These are phyloP conservation scores for Drosophila mettleri DNA, from an alignment of 2,888 invertebrate genomes.

Conservation along the genomic window DNA sequence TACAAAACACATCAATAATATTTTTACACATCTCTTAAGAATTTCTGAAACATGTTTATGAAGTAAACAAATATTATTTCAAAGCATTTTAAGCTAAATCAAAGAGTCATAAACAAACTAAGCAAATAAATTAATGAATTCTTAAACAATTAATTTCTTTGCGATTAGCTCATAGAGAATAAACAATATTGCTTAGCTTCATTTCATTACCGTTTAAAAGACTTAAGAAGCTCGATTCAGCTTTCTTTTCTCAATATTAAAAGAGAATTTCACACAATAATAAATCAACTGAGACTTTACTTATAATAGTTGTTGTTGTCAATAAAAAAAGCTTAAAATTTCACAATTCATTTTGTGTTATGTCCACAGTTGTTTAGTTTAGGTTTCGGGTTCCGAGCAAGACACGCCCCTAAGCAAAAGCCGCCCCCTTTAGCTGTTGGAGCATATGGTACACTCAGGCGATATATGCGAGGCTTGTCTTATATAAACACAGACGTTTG, in stretches of 20 bases:
- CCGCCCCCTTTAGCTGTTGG: not conserved
- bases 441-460: not conserved
- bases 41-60: too few species aligned
- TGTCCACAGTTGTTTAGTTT: conserved; percentile 57
- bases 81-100: too few species aligned
- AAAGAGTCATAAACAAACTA: not conserved
- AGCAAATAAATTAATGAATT: not conserved
- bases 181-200: conserved; percentile 1
- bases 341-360: conserved; percentile 53
- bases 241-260: conserved; percentile 31
- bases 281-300: conserved; percentile 38
- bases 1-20: too few species aligned
- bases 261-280: conserved; percentile 53
- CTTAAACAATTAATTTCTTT: not conserved
- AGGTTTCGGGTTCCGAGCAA: conserved; percentile 38
- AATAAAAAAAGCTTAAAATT: conserved; percentile 64
- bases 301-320: conserved; percentile 21
- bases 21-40: too few species aligned
- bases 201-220: not conserved
- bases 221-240: conserved; percentile 4
- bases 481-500: conserved; percentile 66
- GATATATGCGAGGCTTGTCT: conserved; percentile 14
- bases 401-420: conserved; percentile 3
- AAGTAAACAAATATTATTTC: too few species aligned
- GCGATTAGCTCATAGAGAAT: not conserved